phyloP scores from a whole-genome alignment of 1,140 invertebrate species.

The Drosophila hydei region DNA sequence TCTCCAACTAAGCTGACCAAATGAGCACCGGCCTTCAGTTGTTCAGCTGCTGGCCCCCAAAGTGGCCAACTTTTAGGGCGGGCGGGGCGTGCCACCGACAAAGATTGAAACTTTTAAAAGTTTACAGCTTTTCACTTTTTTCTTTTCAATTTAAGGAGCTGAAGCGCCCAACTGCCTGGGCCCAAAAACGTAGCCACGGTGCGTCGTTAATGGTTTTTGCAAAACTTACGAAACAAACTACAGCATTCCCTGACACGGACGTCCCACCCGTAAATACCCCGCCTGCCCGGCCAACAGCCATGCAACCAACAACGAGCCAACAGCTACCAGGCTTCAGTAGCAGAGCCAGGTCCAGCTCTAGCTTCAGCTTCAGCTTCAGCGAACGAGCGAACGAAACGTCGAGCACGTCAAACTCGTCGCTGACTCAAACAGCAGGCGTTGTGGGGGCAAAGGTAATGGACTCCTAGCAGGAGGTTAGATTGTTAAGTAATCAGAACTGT shows the following conservation, averaged over 20 bases:
- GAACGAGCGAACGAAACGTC: conserved; percentile 22
- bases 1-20: conserved; percentile 53
- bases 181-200: conserved; percentile 53
- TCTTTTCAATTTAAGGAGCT: conserved; percentile 70
- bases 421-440: conserved; percentile 20
- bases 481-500: background rate
- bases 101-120: conserved; percentile 79
- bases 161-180: conserved; percentile 19
- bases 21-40: conserved; percentile 53
- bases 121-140: conserved; percentile 79
- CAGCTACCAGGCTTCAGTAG: conserved; percentile 16
- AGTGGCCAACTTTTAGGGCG: conserved; percentile 42
- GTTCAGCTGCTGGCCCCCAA: conserved; percentile 21
- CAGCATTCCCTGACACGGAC: conserved; percentile 43
- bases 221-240: conserved; percentile 79
- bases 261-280: conserved; percentile 2
- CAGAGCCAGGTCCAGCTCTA: conserved; percentile 12
- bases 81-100: conserved; percentile 17
- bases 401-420: conserved; percentile 50
- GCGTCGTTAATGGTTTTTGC: conserved; percentile 78
- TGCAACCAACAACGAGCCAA: conserved; percentile 11
- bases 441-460: background rate
- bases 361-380: conserved; percentile 6
- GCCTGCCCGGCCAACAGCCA: background rate
- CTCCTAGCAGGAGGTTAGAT: background rate